A percentile compares a stretch with the other conserved stretches of the same genome.
Evolutionary conservation across 2,888 invertebrate genomes (phyloP).

Genomic region (Mesochorus sp.): DNA sequence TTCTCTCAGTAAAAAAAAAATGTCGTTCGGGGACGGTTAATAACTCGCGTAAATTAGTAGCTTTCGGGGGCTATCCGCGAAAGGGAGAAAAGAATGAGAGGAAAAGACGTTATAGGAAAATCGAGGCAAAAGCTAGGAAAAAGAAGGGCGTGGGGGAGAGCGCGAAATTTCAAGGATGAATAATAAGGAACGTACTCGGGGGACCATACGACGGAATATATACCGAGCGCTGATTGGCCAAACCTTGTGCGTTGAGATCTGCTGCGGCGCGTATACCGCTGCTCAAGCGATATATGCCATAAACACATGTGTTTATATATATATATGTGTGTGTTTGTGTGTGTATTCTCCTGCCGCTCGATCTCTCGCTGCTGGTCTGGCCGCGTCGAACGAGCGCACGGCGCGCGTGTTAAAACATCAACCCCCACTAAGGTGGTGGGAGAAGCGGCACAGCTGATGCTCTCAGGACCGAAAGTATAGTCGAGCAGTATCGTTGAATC

Average conservation of each 20-base stretch:
- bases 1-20: no score
- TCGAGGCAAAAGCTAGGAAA: no score
- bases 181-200: slow-evolving; percentile 28
- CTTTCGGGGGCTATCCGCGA: no score
- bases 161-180: slow-evolving; percentile 62
- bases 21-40: no score
- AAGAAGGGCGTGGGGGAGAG: slow-evolving; percentile 35
- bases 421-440: slow-evolving; percentile 71
- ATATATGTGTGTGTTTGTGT: no score
- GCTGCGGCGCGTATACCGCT: no score
- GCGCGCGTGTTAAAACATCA: slow-evolving; percentile 38
- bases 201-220: slow-evolving; percentile 7
- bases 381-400: slow-evolving; percentile 40
- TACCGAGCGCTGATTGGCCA: slow-evolving; percentile 47
- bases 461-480: slow-evolving; percentile 82
- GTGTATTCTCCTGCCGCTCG: no score
- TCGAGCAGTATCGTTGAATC: slow-evolving; percentile 80
- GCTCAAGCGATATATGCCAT: no score
- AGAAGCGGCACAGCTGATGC: slow-evolving; percentile 85
- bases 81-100: neutral
- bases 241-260: neutral
- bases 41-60: no score
- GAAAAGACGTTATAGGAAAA: no score
- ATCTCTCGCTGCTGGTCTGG: no score
- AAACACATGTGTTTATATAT: no score